phyloP scores from a whole-genome alignment of 2,797 vertebrate species.

The Scolopax bukidnonensis region DNA sequence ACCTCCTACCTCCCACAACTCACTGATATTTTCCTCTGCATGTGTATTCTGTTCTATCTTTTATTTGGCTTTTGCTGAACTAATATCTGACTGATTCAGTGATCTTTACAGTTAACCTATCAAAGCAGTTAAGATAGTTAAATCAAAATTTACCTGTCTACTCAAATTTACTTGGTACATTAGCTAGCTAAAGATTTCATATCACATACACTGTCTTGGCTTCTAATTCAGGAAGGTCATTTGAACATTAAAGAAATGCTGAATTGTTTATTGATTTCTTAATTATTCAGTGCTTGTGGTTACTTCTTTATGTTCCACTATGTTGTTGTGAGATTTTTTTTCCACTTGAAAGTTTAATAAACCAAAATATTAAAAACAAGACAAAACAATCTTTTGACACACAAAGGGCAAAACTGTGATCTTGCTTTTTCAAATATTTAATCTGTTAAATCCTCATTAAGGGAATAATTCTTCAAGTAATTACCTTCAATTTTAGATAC shows the following conservation, averaged over 20 bases:
- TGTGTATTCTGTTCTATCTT: neutral
- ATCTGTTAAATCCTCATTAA: neutral
- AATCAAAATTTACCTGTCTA: conserved; percentile 45
- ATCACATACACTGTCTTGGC: neutral
- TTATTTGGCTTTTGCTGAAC: conserved; percentile 9
- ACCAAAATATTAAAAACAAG: neutral
- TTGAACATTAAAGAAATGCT: conserved; percentile 31
- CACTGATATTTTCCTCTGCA: neutral
- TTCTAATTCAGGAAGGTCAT: conserved; percentile 50
- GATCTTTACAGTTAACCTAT: conserved; percentile 41
- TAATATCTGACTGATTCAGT: conserved; percentile 6
- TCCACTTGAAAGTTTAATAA: neutral
- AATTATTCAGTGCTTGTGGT: conserved; percentile 39
- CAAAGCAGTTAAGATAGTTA: conserved; percentile 17
- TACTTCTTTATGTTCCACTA: conserved; percentile 6
- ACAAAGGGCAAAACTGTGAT: neutral
- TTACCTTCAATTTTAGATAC: neutral
- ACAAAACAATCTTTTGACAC: neutral
- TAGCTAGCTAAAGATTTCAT: conserved; percentile 17
- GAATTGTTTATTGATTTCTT: conserved; percentile 64
- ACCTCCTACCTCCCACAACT: neutral
- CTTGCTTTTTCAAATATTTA: neutral
- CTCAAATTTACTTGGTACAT: conserved; percentile 49
- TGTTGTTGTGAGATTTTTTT: neutral
- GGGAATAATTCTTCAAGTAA: neutral